Evolutionary conservation across 1,140 invertebrate species (phyloP), one percentile per base, ranked within the genome.

Genomic region (Scaptomyza graminum): DNA sequence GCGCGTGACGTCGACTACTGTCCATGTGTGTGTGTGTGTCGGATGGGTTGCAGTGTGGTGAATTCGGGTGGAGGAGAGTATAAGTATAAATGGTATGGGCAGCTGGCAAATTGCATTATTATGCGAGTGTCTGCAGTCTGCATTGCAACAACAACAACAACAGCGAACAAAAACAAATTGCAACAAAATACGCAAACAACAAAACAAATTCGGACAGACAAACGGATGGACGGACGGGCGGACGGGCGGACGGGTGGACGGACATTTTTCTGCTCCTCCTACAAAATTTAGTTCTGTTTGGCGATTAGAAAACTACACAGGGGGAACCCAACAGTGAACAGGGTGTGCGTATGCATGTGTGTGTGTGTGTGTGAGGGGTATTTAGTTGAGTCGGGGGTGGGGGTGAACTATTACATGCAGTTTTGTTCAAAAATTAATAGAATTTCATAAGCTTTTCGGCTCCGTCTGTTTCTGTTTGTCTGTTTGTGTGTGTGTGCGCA

Each of bases 51-150:
- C 4, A n/a, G 11, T 41, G 12, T 41, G 37, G 37, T 41, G 31
- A 47, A 31, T 31, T 31, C 15, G 22, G 49, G 51, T 31, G 34
- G 34, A 25, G 61, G 34, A 5, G 31, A 18, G 37, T 12, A 25
- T 11, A 28, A 1, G n/a, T n/a, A n/a, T 28, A 18, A 22, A 18
- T 12, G 50, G 50, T 13, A 61, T 54, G 76, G 82, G 75, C 79
- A 83, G 84, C 74, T 89, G 85, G 84, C 85, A 85, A 89, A 89
- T 89, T 89, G 85, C 84, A 89, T 90, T 90, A 90, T 90, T 90
- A 90, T 90, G 88, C 87, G 79, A 90, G 83, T 90, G 87, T 90
- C 87, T 90, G 87, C 81, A 90, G 80, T 87, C 87, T 90, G 87
- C 73, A 90, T 54, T 79, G 50, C 78, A 74, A 72, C 16, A 74